Conservation (phyloP, 2,113 vertebrate genomes). For the Leptodactylus fuscus region DNA sequence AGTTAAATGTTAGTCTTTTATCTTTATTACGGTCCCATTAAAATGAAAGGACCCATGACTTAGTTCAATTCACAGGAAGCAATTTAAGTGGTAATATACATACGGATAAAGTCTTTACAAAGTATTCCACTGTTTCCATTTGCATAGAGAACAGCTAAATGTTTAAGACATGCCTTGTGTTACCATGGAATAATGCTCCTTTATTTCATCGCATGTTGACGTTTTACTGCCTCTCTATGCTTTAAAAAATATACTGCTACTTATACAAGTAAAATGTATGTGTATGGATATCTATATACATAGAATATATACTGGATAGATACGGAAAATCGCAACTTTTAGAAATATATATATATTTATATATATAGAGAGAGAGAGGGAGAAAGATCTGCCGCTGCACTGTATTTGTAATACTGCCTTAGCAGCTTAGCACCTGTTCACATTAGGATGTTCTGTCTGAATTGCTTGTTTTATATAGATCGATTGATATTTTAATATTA, state of each 20-base stretch:
- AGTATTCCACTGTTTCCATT: constrained; percentile 74
- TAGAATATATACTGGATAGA: too few relatives aligned
- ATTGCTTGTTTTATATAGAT: too few relatives aligned
- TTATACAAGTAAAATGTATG: not conserved
- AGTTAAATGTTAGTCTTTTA: constrained; percentile 81
- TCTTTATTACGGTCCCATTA: constrained; percentile 83
- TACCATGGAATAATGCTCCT: constrained; percentile 72
- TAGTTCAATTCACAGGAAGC: constrained; percentile 78
- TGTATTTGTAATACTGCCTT: too few relatives aligned
- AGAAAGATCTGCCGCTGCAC: too few relatives aligned
- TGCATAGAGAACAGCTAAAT: constrained; percentile 72
- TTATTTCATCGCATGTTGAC: constrained; percentile 70
- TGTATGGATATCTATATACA: not conserved
- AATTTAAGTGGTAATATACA: constrained; percentile 76
- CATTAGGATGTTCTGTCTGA: too few relatives aligned
- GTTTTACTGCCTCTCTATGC: constrained; percentile 57
- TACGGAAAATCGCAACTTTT: too few relatives aligned
- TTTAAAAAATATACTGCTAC: not conserved
- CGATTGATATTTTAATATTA: too few relatives aligned
- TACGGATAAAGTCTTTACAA: constrained; percentile 72
- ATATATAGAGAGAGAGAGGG: not conserved
- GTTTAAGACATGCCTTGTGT: constrained; percentile 69
- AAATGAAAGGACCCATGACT: constrained; percentile 80
- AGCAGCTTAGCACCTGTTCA: too few relatives aligned
- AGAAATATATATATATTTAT: not conserved